Base-by-base conservation (phyloP, 2,888 invertebrate species). In the Cosmopolites sordidus region DNA sequence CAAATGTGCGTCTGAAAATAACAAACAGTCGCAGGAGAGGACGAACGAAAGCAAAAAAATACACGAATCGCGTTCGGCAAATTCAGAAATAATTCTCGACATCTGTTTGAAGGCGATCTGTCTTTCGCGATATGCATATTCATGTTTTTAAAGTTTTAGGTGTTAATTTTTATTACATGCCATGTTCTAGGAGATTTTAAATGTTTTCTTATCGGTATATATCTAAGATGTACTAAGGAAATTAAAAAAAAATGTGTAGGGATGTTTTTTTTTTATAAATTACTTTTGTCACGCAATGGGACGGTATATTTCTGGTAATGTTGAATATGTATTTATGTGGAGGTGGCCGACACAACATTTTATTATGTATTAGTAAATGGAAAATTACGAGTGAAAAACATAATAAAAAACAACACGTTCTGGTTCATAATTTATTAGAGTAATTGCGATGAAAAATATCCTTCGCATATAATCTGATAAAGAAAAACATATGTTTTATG, bases 181-280 rank as follows among this genome's bases (percentile, higher is more conserved):
- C 33, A 33, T 33, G 33, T 33, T 11, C 33, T 33, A 33, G 11
- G 12, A 33, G 12, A 11, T 12, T 12, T 33, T 33, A 5, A 33
- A 22, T 22, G 22, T 12, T 12, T 11, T 5, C 33, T 33, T 33
- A 33, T 33, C 33, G 33, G 8, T 11, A 11, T 33, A n/a, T n/a
- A 33, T 33, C 33, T 33, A 33, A 33, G 41, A 49, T 38, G 43
- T 43, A 43, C 43, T 29, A 29, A 42, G 46, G 41, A 46, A 51
- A 46, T 42, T 17, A 33, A 42, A 17, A 51, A 50, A 43, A 50
- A 16, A 16, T 18, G 30, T 51, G 16, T 46, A 33, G 42, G 22
- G 45, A 51, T 51, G 45, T 51, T 46, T 51, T 46, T 51, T 51
- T 51, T 46, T 42, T 22, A 14, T 41, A 45, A 51, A 51, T 33